phyloP scores from a whole-genome alignment of 2,888 invertebrate species.

The Drosophila mayaguana region DNA sequence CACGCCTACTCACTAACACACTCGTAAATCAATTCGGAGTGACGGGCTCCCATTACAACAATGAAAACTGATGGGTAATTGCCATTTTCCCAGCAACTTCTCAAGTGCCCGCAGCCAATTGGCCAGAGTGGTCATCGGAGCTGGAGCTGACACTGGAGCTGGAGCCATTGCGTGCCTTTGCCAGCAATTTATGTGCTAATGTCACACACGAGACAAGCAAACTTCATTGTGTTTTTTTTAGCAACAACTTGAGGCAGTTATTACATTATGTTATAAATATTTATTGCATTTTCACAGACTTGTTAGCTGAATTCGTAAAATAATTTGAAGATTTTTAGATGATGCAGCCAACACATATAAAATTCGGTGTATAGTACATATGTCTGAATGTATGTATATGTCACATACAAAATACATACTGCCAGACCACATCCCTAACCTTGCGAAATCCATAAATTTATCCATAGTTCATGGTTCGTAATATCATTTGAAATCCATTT shows the following conservation, averaged over 20 bases:
- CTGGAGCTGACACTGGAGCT: slow-evolving; percentile 7
- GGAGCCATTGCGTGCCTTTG: slow-evolving; percentile 57
- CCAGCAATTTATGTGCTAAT: slow-evolving; percentile 70
- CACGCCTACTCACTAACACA: slow-evolving; percentile 37
- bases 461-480: too few species aligned
- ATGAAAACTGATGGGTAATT: slow-evolving; percentile 76
- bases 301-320: not conserved
- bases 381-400: too few species aligned
- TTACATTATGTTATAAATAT: slow-evolving; percentile 47
- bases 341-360: not conserved
- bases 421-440: too few species aligned
- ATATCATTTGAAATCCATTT: too few species aligned
- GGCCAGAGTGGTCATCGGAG: slow-evolving; percentile 39
- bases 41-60: slow-evolving; percentile 70
- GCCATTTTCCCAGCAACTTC: slow-evolving; percentile 73
- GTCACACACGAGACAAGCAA: slow-evolving; percentile 33
- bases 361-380: not conserved
- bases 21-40: slow-evolving; percentile 74
- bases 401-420: too few species aligned
- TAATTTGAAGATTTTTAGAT: not conserved
- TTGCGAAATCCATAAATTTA: too few species aligned
- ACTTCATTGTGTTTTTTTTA: slow-evolving; percentile 19
- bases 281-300: slow-evolving; percentile 15
- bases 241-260: slow-evolving; percentile 1
- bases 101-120: slow-evolving; percentile 56